Evolutionary conservation across 1,140 invertebrate genomes (phyloP), one percentile per base, ranked within the genome.

Genomic region (Orchesella cincta): DNA sequence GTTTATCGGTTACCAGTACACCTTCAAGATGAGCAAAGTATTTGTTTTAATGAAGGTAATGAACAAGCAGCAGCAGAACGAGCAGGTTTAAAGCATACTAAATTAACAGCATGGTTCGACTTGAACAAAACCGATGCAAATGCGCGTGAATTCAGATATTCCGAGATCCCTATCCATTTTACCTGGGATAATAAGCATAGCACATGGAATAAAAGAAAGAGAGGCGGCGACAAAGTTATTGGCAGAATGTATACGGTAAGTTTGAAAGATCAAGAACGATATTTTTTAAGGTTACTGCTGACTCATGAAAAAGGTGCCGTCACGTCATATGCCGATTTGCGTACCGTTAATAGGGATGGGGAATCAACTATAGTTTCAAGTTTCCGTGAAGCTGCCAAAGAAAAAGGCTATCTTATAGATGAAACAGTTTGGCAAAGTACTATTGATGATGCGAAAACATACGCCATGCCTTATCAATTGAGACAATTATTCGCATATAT

Each of bases 1-100:
- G 83, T 88, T 80, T 39, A 83, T 57, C 84, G 86, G 77, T 83
- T 88, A 35, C 83, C 83, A 14, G 85, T 88, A 16, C 87, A 89
- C 85, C 79, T 89, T n/a, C 83, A 85, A 81, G 85, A 85, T 83
- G 84, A 85, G 75, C 86, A 88, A 81, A 1, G 16, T 84, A 84
- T 80, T 76, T 87, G 67, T 79, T 86, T 14, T 83, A 86, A n/a
- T 80, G 82, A 86, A 79, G 84, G 86, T 3, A 23, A 57, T 57
- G 23, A 18, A 26, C 8, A 57, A 8, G 14, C 5, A 23, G 12
- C 54, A 8, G 12, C 26, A 18, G n/a, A 57, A 23, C 8, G 23
- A 57, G 54, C 8, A n/a, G n/a, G n/a, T n/a, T n/a, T n/a, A n/a
- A n/a, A n/a, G n/a, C n/a, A 46, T 46, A 8, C 39, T 5, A 46